These are phyloP conservation scores for Thermophis baileyi DNA, from an alignment of 2,113 vertebrate species.

Conservation along the genomic window DNA sequence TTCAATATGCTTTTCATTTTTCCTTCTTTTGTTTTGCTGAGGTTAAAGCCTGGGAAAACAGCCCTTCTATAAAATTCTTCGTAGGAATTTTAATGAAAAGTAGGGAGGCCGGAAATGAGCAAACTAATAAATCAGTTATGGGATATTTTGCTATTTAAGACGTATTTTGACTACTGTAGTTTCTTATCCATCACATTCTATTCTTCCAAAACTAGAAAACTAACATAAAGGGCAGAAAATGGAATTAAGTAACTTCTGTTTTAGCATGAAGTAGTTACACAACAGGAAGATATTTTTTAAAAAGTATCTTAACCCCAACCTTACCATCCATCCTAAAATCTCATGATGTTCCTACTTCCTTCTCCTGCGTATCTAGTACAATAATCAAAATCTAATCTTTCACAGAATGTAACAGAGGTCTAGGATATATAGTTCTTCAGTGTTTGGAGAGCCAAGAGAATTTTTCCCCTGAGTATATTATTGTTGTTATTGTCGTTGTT, in stretches of 20 bases:
- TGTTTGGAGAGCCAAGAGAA: slow-evolving; percentile 7
- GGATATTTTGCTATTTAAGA: not conserved
- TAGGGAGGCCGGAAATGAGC: not conserved
- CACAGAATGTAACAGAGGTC: not conserved
- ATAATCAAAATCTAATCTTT: not conserved
- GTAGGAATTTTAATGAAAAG: not conserved
- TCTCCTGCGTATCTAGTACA: not conserved
- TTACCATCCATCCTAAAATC: not conserved
- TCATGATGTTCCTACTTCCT: not conserved
- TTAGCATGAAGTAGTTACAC: not conserved
- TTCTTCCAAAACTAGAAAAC: not conserved
- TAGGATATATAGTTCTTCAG: slow-evolving; percentile 25
- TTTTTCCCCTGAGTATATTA: not conserved
- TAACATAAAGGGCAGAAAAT: not conserved
- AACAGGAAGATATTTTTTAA: not conserved
- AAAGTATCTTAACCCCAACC: not conserved
- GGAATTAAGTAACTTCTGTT: not conserved
- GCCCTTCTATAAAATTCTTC: not conserved
- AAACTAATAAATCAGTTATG: not conserved
- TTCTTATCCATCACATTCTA: not conserved
- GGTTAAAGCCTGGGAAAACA: not conserved
- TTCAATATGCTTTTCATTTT: not conserved
- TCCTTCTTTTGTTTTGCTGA: not conserved
- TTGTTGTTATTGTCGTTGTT: not conserved
- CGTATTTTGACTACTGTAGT: not conserved